A percentile compares a stretch with the other conserved stretches of the same genome.
Conservation (phyloP, 2,888 invertebrate species). For the Miltochrista miniata region DNA sequence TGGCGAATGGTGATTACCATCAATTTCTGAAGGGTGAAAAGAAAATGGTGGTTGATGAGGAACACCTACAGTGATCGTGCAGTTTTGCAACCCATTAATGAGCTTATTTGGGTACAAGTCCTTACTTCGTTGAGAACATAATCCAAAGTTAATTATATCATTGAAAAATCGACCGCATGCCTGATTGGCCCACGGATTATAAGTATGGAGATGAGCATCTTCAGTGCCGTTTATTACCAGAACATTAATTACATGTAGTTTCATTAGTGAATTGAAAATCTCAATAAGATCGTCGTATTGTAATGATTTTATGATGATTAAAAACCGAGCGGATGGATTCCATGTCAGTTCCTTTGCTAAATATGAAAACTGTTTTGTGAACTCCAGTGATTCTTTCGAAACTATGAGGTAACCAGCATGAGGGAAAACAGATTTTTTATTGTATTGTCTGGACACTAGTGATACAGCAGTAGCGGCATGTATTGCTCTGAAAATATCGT, state of each 20-base stretch:
- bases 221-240: conserved; percentile 44
- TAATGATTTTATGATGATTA: conserved; percentile 41
- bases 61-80: conserved; percentile 43
- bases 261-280: conserved; percentile 49
- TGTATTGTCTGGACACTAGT: conserved; percentile 2
- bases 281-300: conserved; percentile 16
- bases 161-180: conserved; percentile 56
- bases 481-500: conserved; percentile 15
- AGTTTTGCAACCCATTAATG: conserved; percentile 45
- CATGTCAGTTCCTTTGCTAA: conserved; percentile 43
- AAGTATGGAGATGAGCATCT: conserved; percentile 48
- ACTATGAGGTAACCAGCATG: conserved; percentile 43
- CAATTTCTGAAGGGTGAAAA: conserved; percentile 28
- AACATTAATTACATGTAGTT: conserved; percentile 39
- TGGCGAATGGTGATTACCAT: neutral
- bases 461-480: conserved; percentile 8
- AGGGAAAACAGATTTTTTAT: neutral
- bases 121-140: conserved; percentile 32
- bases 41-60: conserved; percentile 53
- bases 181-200: conserved; percentile 57
- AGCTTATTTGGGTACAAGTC: conserved; percentile 44
- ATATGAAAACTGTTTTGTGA: conserved; percentile 24
- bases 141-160: conserved; percentile 46
- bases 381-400: conserved; percentile 24
- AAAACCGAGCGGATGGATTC: conserved; percentile 47